Evolutionary conservation across 2,797 vertebrate species (phyloP), one percentile per base, ranked within the genome.

Genomic region (Lophius americanus): DNA sequence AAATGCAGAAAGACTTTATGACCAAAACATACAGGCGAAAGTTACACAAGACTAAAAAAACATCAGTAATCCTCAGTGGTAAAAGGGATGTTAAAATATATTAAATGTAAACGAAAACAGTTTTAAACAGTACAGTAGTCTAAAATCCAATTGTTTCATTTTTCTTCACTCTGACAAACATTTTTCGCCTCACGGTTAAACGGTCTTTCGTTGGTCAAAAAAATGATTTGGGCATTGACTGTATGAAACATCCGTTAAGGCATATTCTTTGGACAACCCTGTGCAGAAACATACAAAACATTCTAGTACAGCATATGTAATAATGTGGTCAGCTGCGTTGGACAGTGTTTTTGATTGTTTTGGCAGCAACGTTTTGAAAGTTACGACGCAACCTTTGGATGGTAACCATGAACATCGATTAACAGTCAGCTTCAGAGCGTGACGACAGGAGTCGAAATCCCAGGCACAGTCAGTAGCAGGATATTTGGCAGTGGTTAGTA

Each of bases 101-200:
- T 94, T 94, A 94, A 92, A 92, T 93, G 91, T 93, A 92, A 94
- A 94, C 92, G 93, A 86, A 23, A 23, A 23, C 23, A 75, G 76
- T 69, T 90, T 92, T 91, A 81, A 87, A 89, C 85, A 90, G 86
- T 85, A 92, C 88, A 91, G 84, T 88, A 86, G 84, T 91, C 79
- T 75, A 69, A 84, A 88, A 83, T 76, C 79, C 50, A 82, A 86
- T 76, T 71, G 66, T 67, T 81, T 72, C 52, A 51, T 70, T 79
- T 79, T 57, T 73, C 64, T 76, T 75, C 44, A 68, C 60, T 73
- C 59, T 60, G 69, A 77, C 60, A 64, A 71, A 73, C 60, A 81
- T 58, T 50, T 48, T 57, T 74, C 37, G 33, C 71, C 73, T 87
- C 73, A 81, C 68, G 79, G 60, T 81, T 71, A 61, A 62, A 71